These are phyloP conservation scores for Chamaetylas fuelleborni DNA, from an alignment of 2,113 vertebrate genomes.

Conservation along the genomic window DNA sequence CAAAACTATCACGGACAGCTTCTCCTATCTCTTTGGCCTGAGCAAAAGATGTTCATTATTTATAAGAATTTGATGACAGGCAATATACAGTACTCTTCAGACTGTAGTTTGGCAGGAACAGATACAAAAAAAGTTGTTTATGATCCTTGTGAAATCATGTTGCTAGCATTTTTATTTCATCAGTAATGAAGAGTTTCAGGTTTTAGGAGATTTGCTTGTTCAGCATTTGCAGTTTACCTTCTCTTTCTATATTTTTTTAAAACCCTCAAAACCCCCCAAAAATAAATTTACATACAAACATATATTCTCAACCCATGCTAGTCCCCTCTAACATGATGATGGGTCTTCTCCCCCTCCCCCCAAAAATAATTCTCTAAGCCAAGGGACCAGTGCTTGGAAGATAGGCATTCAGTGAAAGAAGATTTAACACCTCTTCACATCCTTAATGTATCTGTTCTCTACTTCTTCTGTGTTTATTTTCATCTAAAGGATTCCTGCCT, in stretches of 20 bases:
- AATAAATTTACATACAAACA: background rate
- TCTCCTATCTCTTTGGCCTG: background rate
- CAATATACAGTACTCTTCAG: background rate
- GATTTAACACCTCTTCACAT: background rate
- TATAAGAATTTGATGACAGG: background rate
- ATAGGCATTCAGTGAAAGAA: background rate
- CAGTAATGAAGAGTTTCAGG: background rate
- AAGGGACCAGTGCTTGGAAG: background rate
- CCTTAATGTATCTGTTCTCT: conserved; percentile 12
- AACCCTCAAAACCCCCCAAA: fast-evolving
- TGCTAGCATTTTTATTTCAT: background rate
- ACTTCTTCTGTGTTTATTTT: conserved; percentile 51
- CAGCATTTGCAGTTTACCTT: background rate
- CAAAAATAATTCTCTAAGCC: background rate
- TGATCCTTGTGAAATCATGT: background rate
- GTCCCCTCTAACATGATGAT: background rate
- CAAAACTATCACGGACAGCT: background rate
- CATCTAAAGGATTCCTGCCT: conserved; percentile 59
- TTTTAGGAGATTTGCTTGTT: background rate
- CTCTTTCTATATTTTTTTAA: background rate
- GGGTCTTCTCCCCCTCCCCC: background rate
- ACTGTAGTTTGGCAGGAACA: conserved; percentile 8
- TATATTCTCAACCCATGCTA: background rate
- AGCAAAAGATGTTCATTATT: background rate
- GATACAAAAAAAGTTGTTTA: background rate